Base-by-base conservation (phyloP, 2,113 vertebrate genomes). In the Saguinus imperator region DNA sequence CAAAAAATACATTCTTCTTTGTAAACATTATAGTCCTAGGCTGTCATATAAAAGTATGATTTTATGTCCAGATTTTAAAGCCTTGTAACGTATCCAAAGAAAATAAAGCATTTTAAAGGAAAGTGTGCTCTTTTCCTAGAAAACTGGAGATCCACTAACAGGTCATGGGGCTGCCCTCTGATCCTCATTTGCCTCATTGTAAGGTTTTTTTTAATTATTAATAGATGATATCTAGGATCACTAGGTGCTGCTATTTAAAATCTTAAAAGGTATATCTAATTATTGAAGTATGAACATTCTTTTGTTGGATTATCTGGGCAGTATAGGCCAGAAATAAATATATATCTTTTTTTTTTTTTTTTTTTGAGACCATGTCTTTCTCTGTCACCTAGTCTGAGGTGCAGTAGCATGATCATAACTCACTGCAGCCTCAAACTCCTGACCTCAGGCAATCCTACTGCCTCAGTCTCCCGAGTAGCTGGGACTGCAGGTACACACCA, bases 301-400 rank as follows among this genome's bases (percentile, higher is more conserved):
- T 83, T 45, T 35, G 80, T 84, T 50, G 40, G 14, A 14, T 95
- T 90, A 87, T 58, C 57, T 93, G 72, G 32, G 11, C 83, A 43
- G n/a, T 75, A 91, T 40, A 91, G 75, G 37, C 52, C 35, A 82
- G 35, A 96, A 77, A 89, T 85, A 82, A 79, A 92, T 64, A 85
- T 66, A 13, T 61, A 29, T 61, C 25, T 61, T 57, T 57, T 10
- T 25, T 61, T 61, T 43, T 43, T 43, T 43, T 61, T 61, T 61
- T 29, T 29, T 64, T 64, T 2, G 61, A 6, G 27, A 64, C 57
- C 9, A 11, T 64, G 12, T 64, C 12, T 64, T 0, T 64, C 27
- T 64, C 27, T 29, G 27, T 14, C 27, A 29, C 61, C 27, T 29
- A 64, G 61, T 64, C 61, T 64, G 27, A 32, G 27, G 61, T 64